phyloP scores from a whole-genome alignment of 2,888 invertebrate genomes.

The Drosophila heteroneura region DNA sequence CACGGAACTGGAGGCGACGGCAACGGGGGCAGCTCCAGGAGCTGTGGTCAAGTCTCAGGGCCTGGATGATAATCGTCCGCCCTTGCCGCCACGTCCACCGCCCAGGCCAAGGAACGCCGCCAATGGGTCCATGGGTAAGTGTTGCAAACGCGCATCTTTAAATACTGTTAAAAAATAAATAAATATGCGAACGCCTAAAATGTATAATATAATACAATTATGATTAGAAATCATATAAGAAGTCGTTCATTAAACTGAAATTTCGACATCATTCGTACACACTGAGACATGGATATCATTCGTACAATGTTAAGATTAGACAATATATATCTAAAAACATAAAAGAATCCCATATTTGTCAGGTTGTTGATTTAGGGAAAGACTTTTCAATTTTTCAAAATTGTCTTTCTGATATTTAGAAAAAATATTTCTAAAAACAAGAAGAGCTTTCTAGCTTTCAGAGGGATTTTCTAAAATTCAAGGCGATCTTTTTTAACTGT shows the following conservation, averaged over 20 bases:
- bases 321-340: too few relatives aligned
- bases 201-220: background rate
- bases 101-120: slow-evolving; percentile 74
- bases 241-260: background rate
- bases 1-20: slow-evolving; percentile 61
- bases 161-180: too few relatives aligned
- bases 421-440: too few relatives aligned
- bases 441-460: background rate
- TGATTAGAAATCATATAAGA: background rate
- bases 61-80: slow-evolving; percentile 83
- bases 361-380: background rate
- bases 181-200: background rate
- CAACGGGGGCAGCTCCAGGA: slow-evolving; percentile 38
- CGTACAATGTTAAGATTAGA: too few relatives aligned
- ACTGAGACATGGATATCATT: background rate
- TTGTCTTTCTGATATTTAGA: too few relatives aligned
- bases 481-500: background rate
- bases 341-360: too few relatives aligned
- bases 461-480: background rate
- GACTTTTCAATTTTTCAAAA: background rate
- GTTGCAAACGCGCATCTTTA: background rate
- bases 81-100: slow-evolving; percentile 84
- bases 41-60: slow-evolving; percentile 62
- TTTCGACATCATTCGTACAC: too few relatives aligned
- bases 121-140: slow-evolving; percentile 70